Conservation (phyloP, 2,888 invertebrate species). For the Autographa gamma region DNA sequence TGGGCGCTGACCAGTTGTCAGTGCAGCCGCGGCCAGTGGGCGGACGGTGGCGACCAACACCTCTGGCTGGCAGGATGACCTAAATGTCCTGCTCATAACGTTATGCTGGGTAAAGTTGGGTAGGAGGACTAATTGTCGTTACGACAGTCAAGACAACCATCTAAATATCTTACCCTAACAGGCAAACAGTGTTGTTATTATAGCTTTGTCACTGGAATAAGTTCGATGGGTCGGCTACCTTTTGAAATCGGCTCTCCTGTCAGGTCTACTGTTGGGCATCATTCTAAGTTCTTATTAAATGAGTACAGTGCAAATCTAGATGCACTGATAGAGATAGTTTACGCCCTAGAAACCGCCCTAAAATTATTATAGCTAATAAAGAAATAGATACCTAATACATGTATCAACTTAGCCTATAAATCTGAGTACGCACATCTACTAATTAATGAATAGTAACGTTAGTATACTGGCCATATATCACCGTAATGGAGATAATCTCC, state of each 20-base stretch:
- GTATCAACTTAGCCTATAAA: background rate
- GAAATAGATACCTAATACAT: background rate
- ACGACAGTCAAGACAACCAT: too few species aligned
- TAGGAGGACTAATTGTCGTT: too few species aligned
- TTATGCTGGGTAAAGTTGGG: background rate
- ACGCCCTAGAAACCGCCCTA: background rate
- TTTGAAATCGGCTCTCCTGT: too few species aligned
- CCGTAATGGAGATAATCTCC: slow-evolving; percentile 10
- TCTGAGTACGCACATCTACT: background rate
- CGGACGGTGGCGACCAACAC: slow-evolving; percentile 1
- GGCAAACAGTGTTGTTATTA: too few species aligned
- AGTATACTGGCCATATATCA: slow-evolving; percentile 1
- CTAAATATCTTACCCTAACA: too few species aligned
- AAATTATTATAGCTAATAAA: background rate
- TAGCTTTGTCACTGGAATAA: too few species aligned
- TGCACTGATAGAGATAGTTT: background rate
- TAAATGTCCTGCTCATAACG: background rate
- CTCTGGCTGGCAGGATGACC: background rate
- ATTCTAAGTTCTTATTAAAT: too few species aligned
- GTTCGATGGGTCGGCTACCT: too few species aligned
- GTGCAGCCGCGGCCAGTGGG: slow-evolving; percentile 19
- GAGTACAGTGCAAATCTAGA: too few species aligned
- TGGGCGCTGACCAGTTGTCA: slow-evolving; percentile 23
- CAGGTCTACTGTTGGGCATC: too few species aligned
- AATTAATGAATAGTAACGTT: slow-evolving; percentile 5